Conservation (phyloP, 2,888 invertebrate species). For the Pammene fasciana region DNA sequence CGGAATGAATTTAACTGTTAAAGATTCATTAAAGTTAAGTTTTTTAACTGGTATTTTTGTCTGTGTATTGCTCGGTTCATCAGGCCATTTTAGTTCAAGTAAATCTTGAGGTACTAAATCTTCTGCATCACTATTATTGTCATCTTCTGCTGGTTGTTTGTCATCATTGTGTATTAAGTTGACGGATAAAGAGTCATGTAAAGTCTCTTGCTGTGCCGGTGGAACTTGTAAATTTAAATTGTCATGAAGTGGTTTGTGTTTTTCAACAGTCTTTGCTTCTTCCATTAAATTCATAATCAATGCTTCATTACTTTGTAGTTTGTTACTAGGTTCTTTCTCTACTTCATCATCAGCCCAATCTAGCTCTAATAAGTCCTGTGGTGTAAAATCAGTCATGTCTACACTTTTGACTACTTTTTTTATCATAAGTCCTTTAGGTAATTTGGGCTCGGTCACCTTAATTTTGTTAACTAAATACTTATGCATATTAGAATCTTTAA, state of each 20-base stretch:
- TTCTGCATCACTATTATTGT: constrained; percentile 1
- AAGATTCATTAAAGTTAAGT: constrained; percentile 36
- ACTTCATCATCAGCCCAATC: constrained; percentile 33
- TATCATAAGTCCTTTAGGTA: constrained; percentile 27
- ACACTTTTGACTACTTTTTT: constrained; percentile 16
- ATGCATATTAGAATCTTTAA: constrained; percentile 28
- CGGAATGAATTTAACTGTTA: constrained; percentile 36
- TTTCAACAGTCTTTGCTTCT: constrained; percentile 24
- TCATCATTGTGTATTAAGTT: constrained; percentile 20
- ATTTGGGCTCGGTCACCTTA: background rate
- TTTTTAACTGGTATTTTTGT: constrained; percentile 38
- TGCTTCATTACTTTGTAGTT: constrained; percentile 34
- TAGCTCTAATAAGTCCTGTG: constrained; percentile 31
- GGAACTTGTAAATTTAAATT: constrained; percentile 17
- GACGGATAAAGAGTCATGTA: constrained; percentile 28
- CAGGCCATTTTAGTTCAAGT: constrained; percentile 37
- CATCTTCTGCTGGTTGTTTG: background rate
- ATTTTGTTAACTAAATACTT: constrained; percentile 24
- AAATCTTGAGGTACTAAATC: constrained; percentile 35
- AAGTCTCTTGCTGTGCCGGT: background rate
- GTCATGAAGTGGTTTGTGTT: constrained; percentile 4
- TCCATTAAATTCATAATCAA: constrained; percentile 39
- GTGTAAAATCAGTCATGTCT: constrained; percentile 23
- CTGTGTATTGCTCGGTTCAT: constrained; percentile 11
- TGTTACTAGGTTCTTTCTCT: constrained; percentile 1